Conservation (phyloP, 2,888 invertebrate genomes). For the Acanthacorydalis orientalis region DNA sequence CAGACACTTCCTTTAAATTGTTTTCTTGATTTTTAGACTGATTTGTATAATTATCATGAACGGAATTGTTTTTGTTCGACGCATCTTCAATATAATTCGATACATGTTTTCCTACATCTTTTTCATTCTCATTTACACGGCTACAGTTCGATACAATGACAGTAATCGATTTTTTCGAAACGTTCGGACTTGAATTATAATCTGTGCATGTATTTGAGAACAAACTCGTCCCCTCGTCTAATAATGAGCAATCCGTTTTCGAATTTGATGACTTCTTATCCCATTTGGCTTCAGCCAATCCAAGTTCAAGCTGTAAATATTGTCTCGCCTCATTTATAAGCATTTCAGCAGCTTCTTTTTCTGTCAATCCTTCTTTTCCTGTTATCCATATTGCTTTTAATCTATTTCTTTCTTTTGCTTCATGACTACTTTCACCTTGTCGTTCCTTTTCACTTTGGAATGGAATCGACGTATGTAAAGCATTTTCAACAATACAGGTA, state of each 20-base stretch:
- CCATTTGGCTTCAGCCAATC: conserved; percentile 55
- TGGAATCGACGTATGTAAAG: conserved; percentile 61
- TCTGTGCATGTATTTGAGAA: too few species aligned
- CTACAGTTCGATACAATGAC: too few species aligned
- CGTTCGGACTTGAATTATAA: too few species aligned
- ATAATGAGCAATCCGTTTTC: neutral
- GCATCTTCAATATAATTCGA: too few species aligned
- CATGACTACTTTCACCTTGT: conserved; percentile 49
- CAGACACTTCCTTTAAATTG: too few species aligned
- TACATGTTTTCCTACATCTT: too few species aligned
- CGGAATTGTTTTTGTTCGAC: too few species aligned
- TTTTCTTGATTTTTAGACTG: too few species aligned
- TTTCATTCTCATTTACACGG: too few species aligned
- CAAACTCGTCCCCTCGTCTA: too few species aligned
- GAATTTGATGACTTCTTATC: conserved; percentile 18
- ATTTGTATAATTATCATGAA: too few species aligned
- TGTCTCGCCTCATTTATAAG: conserved; percentile 64
- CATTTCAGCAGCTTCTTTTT: conserved; percentile 62
- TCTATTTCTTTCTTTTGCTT: conserved; percentile 46
- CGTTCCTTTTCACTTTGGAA: conserved; percentile 69
- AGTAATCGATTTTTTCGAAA: too few species aligned
- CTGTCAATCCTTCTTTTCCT: conserved; percentile 63
- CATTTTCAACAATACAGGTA: conserved; percentile 49
- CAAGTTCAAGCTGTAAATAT: conserved; percentile 54
- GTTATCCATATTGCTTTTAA: conserved; percentile 61